Base-by-base conservation (phyloP, 92 coral and sea anemone species). In the Meandrina meandrites region DNA sequence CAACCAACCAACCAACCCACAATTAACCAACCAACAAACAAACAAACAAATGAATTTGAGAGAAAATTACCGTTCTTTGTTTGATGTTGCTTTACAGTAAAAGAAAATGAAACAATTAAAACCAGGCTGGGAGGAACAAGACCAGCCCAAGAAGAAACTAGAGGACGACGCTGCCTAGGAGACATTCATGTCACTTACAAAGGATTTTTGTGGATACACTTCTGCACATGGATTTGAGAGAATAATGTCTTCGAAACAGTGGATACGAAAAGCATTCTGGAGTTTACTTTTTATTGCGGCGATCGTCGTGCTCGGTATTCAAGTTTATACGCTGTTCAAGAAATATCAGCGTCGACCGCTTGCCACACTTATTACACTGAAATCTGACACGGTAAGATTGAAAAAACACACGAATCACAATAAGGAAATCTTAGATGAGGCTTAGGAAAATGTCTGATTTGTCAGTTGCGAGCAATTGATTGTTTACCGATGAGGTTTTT, bases 141-240 rank as follows among this genome's bases (percentile, higher is more conserved):
- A 42, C 24, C n/a, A 27, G 56, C 1, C 45, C 9, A 75, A 47
- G 4, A 27, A 19, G 75, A 81, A 64, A 86, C 60, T 36, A 14
- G 54, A 78, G 1, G 14, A 53, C 7, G 28, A 30, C 16, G n/a
- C 68, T 0, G 8, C 14, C 19, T n/a, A 34, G 0, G 86, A 90
- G 69, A 58, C 93, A 19, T 66, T 51, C 37, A 66, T 40, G 32
- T 30, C 86, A 18, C 60, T 92, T n/a, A 48, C 80, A 82, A 77
- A 70, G 18, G 91, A 89, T 80, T 92, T 89, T 72, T 89, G 92
- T 30, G 91, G 87, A 0, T 89, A 92, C 75, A 92, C 94, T 8
- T 76, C 90, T 1, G 86, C 87, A 11, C 90, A 88, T 81, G 94
- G 94, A 68, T 87, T 87, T 53, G 94, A 91, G 28, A 90, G 94